Percentiles rank a stretch among this genome's conserved stretches.
phyloP scores from a whole-genome alignment of 2,888 invertebrate genomes.

The Matsumyia berberina region DNA sequence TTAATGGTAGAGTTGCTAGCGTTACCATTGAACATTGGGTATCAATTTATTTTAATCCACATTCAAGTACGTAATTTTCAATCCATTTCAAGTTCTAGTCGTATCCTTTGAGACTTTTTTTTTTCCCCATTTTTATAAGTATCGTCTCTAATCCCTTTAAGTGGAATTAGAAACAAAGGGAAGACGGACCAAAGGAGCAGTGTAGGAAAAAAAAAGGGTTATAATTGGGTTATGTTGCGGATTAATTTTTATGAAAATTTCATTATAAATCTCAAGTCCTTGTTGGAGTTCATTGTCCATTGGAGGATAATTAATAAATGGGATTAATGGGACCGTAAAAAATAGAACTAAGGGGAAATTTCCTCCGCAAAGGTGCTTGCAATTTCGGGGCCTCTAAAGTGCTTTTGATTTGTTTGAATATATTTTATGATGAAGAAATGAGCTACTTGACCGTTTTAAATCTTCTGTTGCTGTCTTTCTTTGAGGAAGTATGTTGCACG shows the following conservation, averaged over 20 bases:
- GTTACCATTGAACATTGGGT: slow-evolving; percentile 48
- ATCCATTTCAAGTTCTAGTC: slow-evolving; percentile 7
- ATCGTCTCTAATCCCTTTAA: slow-evolving; percentile 41
- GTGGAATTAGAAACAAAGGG: slow-evolving; percentile 43
- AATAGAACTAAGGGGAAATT: neutral
- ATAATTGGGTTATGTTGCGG: slow-evolving; percentile 68
- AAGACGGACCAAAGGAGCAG: neutral
- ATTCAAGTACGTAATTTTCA: slow-evolving; percentile 44
- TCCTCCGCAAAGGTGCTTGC: slow-evolving; percentile 27
- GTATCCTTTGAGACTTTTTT: slow-evolving; percentile 1
- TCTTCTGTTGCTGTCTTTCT: no score
- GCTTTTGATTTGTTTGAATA: slow-evolving; percentile 37
- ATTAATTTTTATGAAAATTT: slow-evolving; percentile 67
- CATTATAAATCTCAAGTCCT: slow-evolving; percentile 50
- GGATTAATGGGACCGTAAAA: slow-evolving; percentile 58
- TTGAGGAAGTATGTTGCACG: no score
- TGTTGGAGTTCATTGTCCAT: slow-evolving; percentile 61
- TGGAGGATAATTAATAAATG: slow-evolving; percentile 65
- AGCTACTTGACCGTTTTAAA: neutral
- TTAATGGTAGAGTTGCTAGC: slow-evolving; percentile 36
- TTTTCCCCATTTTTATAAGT: slow-evolving; percentile 4
- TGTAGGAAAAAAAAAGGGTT: slow-evolving; percentile 51
- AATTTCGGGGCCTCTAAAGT: slow-evolving; percentile 34
- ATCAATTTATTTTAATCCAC: slow-evolving; percentile 66
- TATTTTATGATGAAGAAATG: neutral